Conservation (phyloP, 2,888 invertebrate genomes). For the Frankliniella fusca region DNA sequence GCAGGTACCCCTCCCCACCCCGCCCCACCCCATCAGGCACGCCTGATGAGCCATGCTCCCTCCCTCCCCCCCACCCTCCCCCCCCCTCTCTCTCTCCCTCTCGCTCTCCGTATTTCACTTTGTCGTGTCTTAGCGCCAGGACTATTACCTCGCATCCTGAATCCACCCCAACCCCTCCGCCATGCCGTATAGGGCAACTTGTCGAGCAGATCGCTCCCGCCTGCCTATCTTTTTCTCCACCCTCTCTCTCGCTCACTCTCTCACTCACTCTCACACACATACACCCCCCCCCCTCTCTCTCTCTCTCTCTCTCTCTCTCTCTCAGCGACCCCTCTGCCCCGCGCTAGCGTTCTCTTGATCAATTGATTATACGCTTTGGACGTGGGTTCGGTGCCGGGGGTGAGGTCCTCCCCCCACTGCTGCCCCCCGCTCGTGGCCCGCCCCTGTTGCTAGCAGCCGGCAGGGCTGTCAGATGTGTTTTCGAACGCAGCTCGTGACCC, state of each 20-base stretch:
- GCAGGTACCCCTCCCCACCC: neutral
- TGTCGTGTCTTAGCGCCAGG: neutral
- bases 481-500: neutral
- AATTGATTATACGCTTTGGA: conserved; percentile 9
- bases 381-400: neutral
- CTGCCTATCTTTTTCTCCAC: neutral
- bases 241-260: neutral
- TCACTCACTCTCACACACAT: neutral
- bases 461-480: neutral
- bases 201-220: too few relatives aligned
- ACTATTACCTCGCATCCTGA: too few relatives aligned
- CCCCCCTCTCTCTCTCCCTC: neutral
- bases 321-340: neutral
- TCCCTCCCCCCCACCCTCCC: neutral
- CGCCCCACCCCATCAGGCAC: neutral
- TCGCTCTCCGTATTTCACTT: neutral
- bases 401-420: neutral
- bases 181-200: too few relatives aligned
- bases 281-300: neutral
- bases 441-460: neutral
- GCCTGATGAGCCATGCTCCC: neutral
- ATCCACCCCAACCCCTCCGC: too few relatives aligned
- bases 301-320: neutral
- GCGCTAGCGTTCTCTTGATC: neutral
- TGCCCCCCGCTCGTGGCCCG: neutral